Conservation (phyloP, 2,113 vertebrate genomes). For the Ailuropoda melanoleuca region DNA sequence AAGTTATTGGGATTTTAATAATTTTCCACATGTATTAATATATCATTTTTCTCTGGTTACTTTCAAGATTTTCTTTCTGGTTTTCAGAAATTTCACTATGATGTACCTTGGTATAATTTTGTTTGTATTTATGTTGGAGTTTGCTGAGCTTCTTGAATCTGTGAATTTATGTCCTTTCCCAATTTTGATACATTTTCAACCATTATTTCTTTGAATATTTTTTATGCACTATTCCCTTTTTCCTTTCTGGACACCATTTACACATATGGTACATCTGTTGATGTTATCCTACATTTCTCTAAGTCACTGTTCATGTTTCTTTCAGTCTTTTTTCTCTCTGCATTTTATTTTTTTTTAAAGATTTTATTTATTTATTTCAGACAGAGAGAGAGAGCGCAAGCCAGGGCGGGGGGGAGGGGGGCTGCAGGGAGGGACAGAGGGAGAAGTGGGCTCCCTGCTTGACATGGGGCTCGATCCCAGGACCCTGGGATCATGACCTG, state of each 20-base stretch:
- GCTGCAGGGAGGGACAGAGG: neutral
- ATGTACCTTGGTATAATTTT: neutral
- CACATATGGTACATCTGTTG: neutral
- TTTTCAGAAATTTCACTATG: neutral
- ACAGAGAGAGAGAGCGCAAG: neutral
- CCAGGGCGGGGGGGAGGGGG: too few relatives aligned
- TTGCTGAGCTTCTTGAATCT: neutral
- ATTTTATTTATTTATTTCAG: neutral
- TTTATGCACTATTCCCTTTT: neutral
- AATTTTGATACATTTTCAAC: neutral
- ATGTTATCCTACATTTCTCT: neutral
- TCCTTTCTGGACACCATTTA: neutral
- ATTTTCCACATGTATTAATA: neutral
- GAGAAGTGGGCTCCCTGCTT: neutral
- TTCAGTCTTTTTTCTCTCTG: neutral
- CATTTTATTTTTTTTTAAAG: neutral
- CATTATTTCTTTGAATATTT: neutral
- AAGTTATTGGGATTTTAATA: neutral
- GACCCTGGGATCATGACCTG: neutral
- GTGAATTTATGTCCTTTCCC: neutral
- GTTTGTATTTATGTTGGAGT: neutral
- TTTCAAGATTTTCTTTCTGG: neutral
- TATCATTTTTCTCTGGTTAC: neutral
- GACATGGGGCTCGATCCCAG: neutral
- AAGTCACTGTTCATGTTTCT: neutral